phyloP scores from a whole-genome alignment of 2,888 invertebrate species.

The Sesia apiformis region DNA sequence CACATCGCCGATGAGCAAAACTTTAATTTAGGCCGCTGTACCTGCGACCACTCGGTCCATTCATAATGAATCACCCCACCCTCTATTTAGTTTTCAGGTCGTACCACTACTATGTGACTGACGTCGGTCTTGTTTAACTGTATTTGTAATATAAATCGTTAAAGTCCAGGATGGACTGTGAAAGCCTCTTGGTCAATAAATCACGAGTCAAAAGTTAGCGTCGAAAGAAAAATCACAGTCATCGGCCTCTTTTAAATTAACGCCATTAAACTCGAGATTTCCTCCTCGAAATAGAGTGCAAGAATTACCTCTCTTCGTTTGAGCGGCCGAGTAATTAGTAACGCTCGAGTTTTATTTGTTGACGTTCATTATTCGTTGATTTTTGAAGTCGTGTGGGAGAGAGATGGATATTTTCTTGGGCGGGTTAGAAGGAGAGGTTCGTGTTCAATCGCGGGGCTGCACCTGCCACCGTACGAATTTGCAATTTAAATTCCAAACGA shows the following conservation, averaged over 20 bases:
- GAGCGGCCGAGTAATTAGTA: constrained; percentile 70
- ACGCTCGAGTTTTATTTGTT: constrained; percentile 75
- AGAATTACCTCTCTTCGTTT: constrained; percentile 69
- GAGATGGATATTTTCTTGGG: constrained; percentile 31
- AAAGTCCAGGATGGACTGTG: constrained; percentile 6
- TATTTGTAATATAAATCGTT: background rate
- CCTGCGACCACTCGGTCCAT: constrained; percentile 48
- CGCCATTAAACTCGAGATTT: constrained; percentile 71
- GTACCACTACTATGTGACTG: background rate
- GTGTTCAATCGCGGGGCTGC: constrained; percentile 54
- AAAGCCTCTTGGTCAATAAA: constrained; percentile 50
- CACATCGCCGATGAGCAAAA: constrained; percentile 53
- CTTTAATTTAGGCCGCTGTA: constrained; percentile 62
- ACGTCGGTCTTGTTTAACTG: too few relatives aligned
- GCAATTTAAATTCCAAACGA: constrained; percentile 73
- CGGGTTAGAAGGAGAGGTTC: constrained; percentile 42
- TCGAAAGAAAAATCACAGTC: constrained; percentile 66
- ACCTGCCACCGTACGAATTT: constrained; percentile 71
- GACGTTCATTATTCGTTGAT: constrained; percentile 72
- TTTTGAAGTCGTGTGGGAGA: constrained; percentile 40
- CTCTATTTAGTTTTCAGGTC: constrained; percentile 46
- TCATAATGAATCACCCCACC: constrained; percentile 52
- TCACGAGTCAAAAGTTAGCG: constrained; percentile 51
- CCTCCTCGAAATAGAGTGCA: constrained; percentile 67
- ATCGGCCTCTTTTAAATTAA: constrained; percentile 71